These are phyloP conservation scores for Achlya flavicornis DNA, from an alignment of 2,888 invertebrate genomes.

Conservation along the genomic window DNA sequence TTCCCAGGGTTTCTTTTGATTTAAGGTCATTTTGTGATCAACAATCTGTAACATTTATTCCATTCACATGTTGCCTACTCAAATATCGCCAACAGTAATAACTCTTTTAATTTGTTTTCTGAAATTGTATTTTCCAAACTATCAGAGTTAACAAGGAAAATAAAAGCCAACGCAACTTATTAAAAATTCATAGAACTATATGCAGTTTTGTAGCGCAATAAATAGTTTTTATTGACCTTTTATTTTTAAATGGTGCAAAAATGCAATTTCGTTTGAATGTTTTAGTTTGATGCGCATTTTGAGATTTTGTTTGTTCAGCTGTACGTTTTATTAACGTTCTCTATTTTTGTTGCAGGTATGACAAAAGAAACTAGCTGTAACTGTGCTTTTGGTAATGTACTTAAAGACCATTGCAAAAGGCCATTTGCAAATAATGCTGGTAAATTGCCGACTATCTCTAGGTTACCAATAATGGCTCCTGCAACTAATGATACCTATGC, in stretches of 20 bases:
- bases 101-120: background rate
- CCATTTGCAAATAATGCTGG: background rate
- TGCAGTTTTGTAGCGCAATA: background rate
- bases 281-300: background rate
- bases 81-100: too few species aligned
- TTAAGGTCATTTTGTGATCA: background rate
- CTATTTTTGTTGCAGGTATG: background rate
- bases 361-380: too few species aligned
- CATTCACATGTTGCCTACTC: background rate
- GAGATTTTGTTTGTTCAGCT: background rate
- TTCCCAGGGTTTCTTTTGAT: background rate
- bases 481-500: background rate
- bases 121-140: background rate
- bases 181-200: background rate
- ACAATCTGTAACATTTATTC: background rate
- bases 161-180: background rate
- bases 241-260: conserved; percentile 20
- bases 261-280: conserved; percentile 19
- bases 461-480: background rate
- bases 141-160: background rate
- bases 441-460: background rate
- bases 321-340: background rate
- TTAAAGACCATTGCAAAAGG: too few species aligned
- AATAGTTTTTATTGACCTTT: conserved; percentile 11
- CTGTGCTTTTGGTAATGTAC: too few species aligned